A percentile compares a stretch with the other conserved stretches of the same genome.
Conservation (phyloP, 2,888 invertebrate species). For the Meliscaeva auricollis region DNA sequence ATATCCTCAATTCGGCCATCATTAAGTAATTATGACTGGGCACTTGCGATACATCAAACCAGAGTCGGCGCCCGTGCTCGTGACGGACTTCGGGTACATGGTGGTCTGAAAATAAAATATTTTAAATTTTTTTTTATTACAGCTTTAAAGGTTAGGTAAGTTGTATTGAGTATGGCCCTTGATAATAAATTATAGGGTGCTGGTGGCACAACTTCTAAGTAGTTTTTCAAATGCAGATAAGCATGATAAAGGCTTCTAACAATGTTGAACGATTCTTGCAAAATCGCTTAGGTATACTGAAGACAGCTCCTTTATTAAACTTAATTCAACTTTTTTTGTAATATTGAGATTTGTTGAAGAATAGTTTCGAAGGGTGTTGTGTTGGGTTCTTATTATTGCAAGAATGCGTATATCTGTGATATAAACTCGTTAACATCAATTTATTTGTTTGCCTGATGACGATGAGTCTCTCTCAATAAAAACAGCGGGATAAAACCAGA, state of each 20-base stretch:
- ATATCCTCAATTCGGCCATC: conserved; percentile 94
- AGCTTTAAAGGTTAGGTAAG: too few relatives aligned
- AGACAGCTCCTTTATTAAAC: too few relatives aligned
- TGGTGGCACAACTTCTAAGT: too few relatives aligned
- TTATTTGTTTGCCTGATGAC: conserved; percentile 42
- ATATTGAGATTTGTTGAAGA: neutral
- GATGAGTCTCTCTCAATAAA: conserved; percentile 28
- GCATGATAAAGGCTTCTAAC: too few relatives aligned
- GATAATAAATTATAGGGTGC: too few relatives aligned
- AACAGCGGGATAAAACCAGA: conserved; percentile 27
- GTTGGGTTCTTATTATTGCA: neutral
- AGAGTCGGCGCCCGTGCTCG: conserved; percentile 93
- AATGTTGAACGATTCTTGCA: too few relatives aligned
- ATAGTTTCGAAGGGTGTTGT: neutral
- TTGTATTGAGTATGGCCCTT: too few relatives aligned
- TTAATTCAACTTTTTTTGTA: too few relatives aligned
- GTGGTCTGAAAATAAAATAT: conserved; percentile 86
- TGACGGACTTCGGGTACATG: conserved; percentile 91
- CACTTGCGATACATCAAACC: conserved; percentile 96
- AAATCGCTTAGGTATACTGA: too few relatives aligned
- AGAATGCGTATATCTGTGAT: neutral
- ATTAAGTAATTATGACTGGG: conserved; percentile 92
- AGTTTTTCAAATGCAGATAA: too few relatives aligned
- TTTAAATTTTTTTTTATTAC: conserved; percentile 1
- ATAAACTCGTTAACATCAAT: conserved; percentile 41